Base-by-base conservation (phyloP, 2,113 vertebrate genomes). In the Zootoca vivipara region DNA sequence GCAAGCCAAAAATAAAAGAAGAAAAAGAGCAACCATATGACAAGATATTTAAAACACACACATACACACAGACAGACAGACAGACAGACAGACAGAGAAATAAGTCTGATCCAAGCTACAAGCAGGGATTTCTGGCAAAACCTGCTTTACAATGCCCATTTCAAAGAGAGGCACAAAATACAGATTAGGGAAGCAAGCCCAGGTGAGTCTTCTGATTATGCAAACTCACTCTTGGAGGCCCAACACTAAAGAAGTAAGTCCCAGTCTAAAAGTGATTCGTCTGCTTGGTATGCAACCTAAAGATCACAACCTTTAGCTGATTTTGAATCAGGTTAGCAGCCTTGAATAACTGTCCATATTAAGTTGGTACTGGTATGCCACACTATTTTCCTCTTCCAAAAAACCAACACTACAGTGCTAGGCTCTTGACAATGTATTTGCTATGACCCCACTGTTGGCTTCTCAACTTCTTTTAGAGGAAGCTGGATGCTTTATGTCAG, bases 401-500 rank as follows among this genome's bases (percentile, higher is more conserved):
- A 67, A 0, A 22, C 52, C 0, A 1, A 78, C 82, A 91, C 86
- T 87, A 89, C 91, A 46, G 3, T 0, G 42, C n/a, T 20, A 62
- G 85, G 33, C 30, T 42, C 7, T 56, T 72, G n/a, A 80, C 83
- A 42, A 83, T 64, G 85, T 42, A n/a, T 80, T 0, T 26, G 72
- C 2, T 78, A 80, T 42, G 16, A 26, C 85, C 33, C 78, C 5
- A 83, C 77, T 12, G 74, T 85, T 13, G 83, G 62, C 82, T 77
- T 85, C 83, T 81, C 85, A 46, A 0, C 70, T 72, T 73, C 77
- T 81, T 42, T 85, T 79, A 67, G 52, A 24, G 88, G 7, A 78
- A 73, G 77, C 82, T 73, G 81, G 78, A 2, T 20, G 89, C 80
- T 92, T 73, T 77, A 85, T 87, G 87, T 3, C 78, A 3, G 84